A percentile compares a stretch with the other conserved stretches of the same genome.
Conservation (phyloP, 2,888 invertebrate species). For the Pachymerium ferrugineum region DNA sequence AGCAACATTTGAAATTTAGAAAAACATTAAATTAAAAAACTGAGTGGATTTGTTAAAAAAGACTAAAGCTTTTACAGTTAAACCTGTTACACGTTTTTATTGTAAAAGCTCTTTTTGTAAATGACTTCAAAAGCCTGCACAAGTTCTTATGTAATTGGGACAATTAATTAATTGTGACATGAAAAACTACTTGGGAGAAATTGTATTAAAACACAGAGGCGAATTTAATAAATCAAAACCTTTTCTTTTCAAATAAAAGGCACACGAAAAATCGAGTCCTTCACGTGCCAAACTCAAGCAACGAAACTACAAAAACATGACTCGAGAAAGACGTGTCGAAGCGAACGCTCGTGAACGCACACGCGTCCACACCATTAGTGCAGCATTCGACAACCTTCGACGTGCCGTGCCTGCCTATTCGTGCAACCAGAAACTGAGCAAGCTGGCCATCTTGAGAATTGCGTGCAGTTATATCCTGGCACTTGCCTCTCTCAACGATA, state of each 20-base stretch:
- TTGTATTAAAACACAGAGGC: too few relatives aligned
- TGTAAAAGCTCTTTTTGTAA: too few relatives aligned
- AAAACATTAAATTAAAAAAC: too few relatives aligned
- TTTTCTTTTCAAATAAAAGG: too few relatives aligned
- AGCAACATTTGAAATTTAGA: background rate
- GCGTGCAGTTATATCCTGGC: slow-evolving; percentile 91
- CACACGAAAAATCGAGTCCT: background rate
- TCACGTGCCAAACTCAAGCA: slow-evolving; percentile 54
- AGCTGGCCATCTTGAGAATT: slow-evolving; percentile 83
- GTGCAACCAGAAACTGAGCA: slow-evolving; percentile 87
- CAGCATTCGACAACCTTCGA: slow-evolving; percentile 85
- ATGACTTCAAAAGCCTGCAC: too few relatives aligned
- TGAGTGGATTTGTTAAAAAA: too few relatives aligned
- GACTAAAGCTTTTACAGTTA: too few relatives aligned
- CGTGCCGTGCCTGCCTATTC: slow-evolving; percentile 82
- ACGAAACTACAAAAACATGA: slow-evolving; percentile 93
- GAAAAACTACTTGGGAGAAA: too few relatives aligned
- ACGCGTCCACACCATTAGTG: slow-evolving; percentile 90
- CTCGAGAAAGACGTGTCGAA: slow-evolving; percentile 82
- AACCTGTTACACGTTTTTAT: too few relatives aligned
- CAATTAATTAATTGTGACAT: too few relatives aligned
- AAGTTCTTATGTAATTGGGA: too few relatives aligned
- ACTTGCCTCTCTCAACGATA: slow-evolving; percentile 67
- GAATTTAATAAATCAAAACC: too few relatives aligned
- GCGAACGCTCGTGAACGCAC: slow-evolving; percentile 90